Conservation (phyloP, 2,113 vertebrate species). For the Gopherus evgoodei region DNA sequence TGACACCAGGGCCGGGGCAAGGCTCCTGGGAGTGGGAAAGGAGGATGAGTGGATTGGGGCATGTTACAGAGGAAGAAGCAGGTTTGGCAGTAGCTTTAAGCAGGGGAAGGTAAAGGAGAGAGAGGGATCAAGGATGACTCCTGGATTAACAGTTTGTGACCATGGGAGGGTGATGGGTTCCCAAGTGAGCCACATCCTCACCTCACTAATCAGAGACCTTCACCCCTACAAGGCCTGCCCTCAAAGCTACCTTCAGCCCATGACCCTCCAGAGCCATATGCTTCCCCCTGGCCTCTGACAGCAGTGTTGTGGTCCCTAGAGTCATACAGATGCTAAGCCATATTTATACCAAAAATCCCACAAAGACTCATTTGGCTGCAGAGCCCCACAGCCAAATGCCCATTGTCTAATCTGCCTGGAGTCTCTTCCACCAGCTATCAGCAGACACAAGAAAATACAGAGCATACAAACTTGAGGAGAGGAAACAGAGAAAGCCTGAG, state of each 20-base stretch:
- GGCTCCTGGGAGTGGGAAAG: neutral
- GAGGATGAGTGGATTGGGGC: neutral
- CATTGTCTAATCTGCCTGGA: fast-evolving
- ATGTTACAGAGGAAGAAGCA: neutral
- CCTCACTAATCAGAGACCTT: neutral
- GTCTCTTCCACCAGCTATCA: neutral
- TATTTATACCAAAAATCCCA: neutral
- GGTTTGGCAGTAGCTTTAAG: no score
- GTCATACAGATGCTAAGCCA: neutral
- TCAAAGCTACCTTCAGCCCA: neutral
- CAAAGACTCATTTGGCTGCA: neutral
- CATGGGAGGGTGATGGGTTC: fast-evolving
- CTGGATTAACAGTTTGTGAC: neutral
- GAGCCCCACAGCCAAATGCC: neutral
- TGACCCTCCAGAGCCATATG: fast-evolving
- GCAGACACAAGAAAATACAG: neutral
- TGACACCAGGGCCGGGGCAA: neutral
- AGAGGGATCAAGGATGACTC: fast-evolving
- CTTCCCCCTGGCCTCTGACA: neutral
- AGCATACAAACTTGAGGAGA: fast-evolving
- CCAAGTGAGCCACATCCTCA: neutral
- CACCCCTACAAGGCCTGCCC: neutral
- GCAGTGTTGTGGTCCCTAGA: neutral
- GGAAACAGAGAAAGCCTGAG: fast-evolving
- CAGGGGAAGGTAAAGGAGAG: fast-evolving